phyloP scores from a whole-genome alignment of 2,888 invertebrate genomes.

The Sesia bembeciformis region DNA sequence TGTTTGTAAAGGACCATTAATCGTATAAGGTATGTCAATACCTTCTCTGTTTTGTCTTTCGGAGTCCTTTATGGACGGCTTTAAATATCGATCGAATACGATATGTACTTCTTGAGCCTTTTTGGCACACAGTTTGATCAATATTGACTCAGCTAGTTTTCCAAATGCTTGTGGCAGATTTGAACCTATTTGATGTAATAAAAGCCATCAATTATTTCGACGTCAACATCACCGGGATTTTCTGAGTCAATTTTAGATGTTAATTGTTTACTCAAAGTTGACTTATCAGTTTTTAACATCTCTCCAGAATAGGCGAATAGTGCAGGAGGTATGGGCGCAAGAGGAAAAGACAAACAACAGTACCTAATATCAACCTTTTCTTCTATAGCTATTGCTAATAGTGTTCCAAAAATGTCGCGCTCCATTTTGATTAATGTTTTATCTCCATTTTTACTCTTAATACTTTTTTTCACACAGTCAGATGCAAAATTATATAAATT shows the following conservation, averaged over 20 bases:
- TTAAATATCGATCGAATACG: slow-evolving; percentile 21
- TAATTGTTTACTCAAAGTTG: slow-evolving; percentile 10
- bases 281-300: slow-evolving; percentile 18
- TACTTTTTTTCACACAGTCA: no score
- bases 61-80: slow-evolving; percentile 30
- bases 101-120: slow-evolving; percentile 11
- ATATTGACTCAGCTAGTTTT: slow-evolving; percentile 15
- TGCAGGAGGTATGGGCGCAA: no score
- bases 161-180: slow-evolving; percentile 12
- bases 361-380: no score
- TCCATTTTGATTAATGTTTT: no score
- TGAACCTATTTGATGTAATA: slow-evolving; percentile 12
- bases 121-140: slow-evolving; percentile 10
- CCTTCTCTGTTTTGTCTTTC: slow-evolving; percentile 12
- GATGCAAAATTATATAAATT: no score
- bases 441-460: no score
- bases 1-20: slow-evolving; percentile 12
- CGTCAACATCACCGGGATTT: slow-evolving; percentile 9
- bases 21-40: slow-evolving; percentile 10
- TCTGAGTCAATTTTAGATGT: slow-evolving; percentile 7
- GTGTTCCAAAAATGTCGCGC: no score
- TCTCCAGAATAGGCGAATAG: no score
- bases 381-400: no score
- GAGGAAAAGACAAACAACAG: no score
- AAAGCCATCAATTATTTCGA: slow-evolving; percentile 18